Evolutionary conservation across 1,140 invertebrate genomes (phyloP).

Genomic region (Octopus sinensis): DNA sequence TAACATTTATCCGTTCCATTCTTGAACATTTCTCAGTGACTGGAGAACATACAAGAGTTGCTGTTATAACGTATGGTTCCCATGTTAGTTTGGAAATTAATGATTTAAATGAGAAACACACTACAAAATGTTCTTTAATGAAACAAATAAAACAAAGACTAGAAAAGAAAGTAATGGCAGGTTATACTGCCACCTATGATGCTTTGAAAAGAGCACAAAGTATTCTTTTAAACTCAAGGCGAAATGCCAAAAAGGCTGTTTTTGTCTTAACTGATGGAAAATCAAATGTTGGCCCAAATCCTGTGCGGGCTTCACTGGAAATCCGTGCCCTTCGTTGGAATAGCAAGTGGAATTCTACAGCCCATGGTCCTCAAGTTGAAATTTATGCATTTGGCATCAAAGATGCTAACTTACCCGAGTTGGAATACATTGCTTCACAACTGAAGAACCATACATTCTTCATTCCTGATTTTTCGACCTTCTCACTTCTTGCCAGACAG

Average conservation of each 20-base stretch:
- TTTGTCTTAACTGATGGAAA: slow-evolving; percentile 38
- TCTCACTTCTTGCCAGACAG: slow-evolving; percentile 31
- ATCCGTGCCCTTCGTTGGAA: slow-evolving; percentile 38
- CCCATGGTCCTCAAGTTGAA: slow-evolving; percentile 37
- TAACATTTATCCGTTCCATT: slow-evolving; percentile 31
- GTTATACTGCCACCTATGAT: slow-evolving; percentile 36
- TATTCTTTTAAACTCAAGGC: slow-evolving; percentile 28
- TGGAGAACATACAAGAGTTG: slow-evolving; percentile 33
- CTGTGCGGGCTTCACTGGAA: slow-evolving; percentile 35
- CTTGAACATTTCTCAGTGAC: slow-evolving; percentile 40
- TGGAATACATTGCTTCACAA: slow-evolving; percentile 30
- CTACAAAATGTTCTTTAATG: slow-evolving; percentile 35
- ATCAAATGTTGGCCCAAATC: slow-evolving; percentile 39
- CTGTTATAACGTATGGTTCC: slow-evolving; percentile 35
- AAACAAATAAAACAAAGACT: slow-evolving; percentile 23
- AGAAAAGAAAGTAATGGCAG: slow-evolving; percentile 25
- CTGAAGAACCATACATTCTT: slow-evolving; percentile 36
- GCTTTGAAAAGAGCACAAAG: slow-evolving; percentile 27
- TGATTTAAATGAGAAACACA: slow-evolving; percentile 25
- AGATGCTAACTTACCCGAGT: slow-evolving; percentile 32
- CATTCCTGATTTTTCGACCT: slow-evolving; percentile 31
- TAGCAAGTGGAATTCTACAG: slow-evolving; percentile 26
- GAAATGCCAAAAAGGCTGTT: slow-evolving; percentile 35
- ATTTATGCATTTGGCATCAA: slow-evolving; percentile 39
- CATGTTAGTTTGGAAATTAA: slow-evolving; percentile 32